A percentile compares a stretch with the other conserved stretches of the same genome.
phyloP scores from a whole-genome alignment of 1,140 invertebrate species.

The Drosophila ercepeae region DNA sequence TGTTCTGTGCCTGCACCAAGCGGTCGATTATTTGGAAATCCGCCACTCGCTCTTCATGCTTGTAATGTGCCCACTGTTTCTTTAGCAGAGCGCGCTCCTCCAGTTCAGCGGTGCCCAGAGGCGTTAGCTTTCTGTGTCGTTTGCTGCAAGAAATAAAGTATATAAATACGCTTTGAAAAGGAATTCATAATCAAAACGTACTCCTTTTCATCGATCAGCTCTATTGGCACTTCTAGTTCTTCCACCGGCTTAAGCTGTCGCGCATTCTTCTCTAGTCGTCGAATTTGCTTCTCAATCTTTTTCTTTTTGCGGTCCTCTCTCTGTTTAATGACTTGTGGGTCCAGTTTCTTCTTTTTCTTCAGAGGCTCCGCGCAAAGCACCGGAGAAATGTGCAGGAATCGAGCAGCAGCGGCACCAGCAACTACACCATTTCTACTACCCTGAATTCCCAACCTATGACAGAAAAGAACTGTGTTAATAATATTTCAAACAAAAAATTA shows the following conservation, averaged over 20 bases:
- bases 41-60: constrained; percentile 86
- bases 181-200: constrained; percentile 76
- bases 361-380: constrained; percentile 89
- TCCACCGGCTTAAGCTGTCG: constrained; percentile 92
- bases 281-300: constrained; percentile 93
- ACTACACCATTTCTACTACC: neutral
- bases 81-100: constrained; percentile 86
- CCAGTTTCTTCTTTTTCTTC: constrained; percentile 94
- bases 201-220: constrained; percentile 88
- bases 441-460: constrained; percentile 49
- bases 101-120: constrained; percentile 84
- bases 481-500: neutral
- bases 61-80: constrained; percentile 91
- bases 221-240: constrained; percentile 90
- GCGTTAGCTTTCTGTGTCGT: constrained; percentile 84
- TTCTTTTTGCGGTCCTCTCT: constrained; percentile 91
- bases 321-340: constrained; percentile 90
- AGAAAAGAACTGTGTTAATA: neutral
- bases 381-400: constrained; percentile 64
- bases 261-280: constrained; percentile 89
- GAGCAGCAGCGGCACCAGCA: constrained; percentile 17
- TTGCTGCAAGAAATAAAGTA: constrained; percentile 83
- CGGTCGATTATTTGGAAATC: constrained; percentile 89
- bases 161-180: neutral
- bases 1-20: constrained; percentile 88